phyloP scores from a whole-genome alignment of 2,113 vertebrate species.

The Tretioscincus oriximinensis region DNA sequence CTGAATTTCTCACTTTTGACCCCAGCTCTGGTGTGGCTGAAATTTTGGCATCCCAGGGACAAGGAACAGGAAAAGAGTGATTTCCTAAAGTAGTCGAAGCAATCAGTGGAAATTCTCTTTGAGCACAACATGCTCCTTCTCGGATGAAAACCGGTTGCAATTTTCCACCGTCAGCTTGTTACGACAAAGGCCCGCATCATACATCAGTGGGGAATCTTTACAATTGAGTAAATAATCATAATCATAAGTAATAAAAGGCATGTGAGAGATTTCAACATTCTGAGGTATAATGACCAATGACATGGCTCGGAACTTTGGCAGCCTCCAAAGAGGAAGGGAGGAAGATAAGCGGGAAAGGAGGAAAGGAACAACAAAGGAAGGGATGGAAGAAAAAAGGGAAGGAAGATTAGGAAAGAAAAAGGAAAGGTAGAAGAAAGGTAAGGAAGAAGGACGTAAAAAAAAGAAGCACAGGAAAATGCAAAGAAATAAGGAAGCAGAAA shows the following conservation, averaged over 20 bases:
- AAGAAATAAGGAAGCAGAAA: too few relatives aligned
- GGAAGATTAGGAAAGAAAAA: neutral
- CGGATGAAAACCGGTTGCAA: neutral
- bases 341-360: too few relatives aligned
- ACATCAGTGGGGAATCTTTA: neutral
- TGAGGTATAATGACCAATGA: too few relatives aligned
- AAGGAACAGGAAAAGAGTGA: slow-evolving; percentile 32
- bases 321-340: too few relatives aligned
- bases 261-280: too few relatives aligned
- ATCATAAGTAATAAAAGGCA: too few relatives aligned
- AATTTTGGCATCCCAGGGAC: slow-evolving; percentile 35
- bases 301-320: too few relatives aligned
- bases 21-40: slow-evolving; percentile 39
- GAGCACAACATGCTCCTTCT: neutral
- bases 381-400: neutral
- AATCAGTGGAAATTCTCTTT: slow-evolving; percentile 25
- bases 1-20: slow-evolving; percentile 53
- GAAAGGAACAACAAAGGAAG: neutral
- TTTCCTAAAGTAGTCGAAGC: slow-evolving; percentile 49
- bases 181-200: neutral
- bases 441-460: too few relatives aligned
- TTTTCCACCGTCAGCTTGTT: neutral
- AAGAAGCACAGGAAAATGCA: too few relatives aligned
- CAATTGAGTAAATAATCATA: too few relatives aligned
- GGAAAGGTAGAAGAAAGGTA: neutral